Evolutionary conservation across 2,797 vertebrate species (phyloP).

Genomic region (Ambastaia sidthimunki): DNA sequence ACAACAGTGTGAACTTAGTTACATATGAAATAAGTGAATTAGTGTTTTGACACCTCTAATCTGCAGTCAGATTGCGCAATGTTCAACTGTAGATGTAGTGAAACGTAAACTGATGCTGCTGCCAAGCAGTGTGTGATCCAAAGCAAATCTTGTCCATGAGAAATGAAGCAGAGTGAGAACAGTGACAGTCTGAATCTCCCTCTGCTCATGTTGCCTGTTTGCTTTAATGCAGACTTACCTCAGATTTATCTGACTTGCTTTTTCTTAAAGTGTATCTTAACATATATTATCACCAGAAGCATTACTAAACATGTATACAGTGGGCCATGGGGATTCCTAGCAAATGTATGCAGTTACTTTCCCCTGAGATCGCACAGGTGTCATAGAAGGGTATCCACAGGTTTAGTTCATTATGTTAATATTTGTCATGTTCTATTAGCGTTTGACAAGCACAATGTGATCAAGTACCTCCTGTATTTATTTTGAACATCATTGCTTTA

Average conservation of each 20-base stretch:
- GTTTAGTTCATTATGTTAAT: too few relatives aligned
- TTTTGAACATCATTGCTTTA: too few relatives aligned
- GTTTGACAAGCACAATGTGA: too few relatives aligned
- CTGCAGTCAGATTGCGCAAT: not conserved
- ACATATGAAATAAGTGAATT: not conserved
- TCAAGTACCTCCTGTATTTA: too few relatives aligned
- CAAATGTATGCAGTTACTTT: too few relatives aligned
- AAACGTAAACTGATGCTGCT: not conserved
- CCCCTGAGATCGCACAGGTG: too few relatives aligned
- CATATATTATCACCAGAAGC: too few relatives aligned
- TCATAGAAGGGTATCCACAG: too few relatives aligned
- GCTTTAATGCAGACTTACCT: not conserved
- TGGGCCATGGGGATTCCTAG: too few relatives aligned
- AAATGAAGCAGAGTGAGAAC: not conserved
- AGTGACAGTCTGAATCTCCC: not conserved
- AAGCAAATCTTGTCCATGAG: not conserved
- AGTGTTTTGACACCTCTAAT: not conserved
- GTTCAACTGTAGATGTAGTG: not conserved
- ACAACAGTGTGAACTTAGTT: not conserved
- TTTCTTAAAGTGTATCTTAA: too few relatives aligned
- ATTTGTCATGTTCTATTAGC: too few relatives aligned
- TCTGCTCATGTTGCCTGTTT: not conserved
- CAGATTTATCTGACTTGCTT: not conserved
- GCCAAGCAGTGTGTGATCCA: not conserved
- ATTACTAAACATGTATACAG: too few relatives aligned